A percentile compares a stretch with the other conserved stretches of the same genome.
Evolutionary conservation across 2,113 vertebrate species (phyloP).

Genomic region (Cynocephalus volans): DNA sequence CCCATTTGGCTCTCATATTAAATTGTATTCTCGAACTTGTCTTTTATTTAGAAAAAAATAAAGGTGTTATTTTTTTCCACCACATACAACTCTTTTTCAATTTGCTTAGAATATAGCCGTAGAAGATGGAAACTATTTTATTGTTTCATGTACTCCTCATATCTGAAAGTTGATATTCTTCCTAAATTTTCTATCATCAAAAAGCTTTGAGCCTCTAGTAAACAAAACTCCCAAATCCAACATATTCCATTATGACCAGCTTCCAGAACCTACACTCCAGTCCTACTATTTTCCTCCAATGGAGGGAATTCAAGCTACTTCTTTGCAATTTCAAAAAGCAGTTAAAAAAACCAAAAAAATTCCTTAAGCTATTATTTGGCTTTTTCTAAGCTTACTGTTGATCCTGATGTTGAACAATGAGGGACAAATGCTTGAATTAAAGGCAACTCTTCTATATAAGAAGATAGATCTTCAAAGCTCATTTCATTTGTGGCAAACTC

Average conservation of each 20-base stretch:
- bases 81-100: neutral
- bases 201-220: conserved; percentile 17
- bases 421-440: neutral
- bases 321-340: conserved; percentile 53
- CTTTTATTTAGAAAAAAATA: conserved; percentile 3
- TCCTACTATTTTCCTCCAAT: neutral
- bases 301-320: neutral
- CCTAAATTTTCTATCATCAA: conserved; percentile 4
- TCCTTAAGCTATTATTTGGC: neutral
- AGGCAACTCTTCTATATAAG: neutral
- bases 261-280: neutral
- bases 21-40: neutral
- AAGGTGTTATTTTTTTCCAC: neutral
- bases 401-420: neutral
- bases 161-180: neutral
- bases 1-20: neutral
- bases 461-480: neutral
- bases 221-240: neutral
- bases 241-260: neutral
- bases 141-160: neutral
- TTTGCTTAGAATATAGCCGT: neutral
- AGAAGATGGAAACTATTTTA: neutral
- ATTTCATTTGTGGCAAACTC: neutral
- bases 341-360: neutral
- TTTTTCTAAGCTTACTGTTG: conserved; percentile 25